Evolutionary conservation across 2,888 invertebrate genomes (phyloP).

Genomic region (Drosophila kambysellisi): DNA sequence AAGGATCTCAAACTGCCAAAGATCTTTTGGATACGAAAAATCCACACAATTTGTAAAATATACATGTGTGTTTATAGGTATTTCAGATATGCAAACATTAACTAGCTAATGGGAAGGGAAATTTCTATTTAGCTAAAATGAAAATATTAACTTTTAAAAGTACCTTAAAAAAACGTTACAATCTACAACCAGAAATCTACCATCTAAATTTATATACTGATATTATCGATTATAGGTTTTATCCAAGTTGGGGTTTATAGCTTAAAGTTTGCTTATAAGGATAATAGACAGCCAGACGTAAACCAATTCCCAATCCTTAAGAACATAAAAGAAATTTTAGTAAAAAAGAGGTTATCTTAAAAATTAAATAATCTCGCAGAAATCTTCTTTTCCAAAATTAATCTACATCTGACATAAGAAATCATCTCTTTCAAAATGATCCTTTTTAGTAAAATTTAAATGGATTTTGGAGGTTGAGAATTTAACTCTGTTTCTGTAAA

Average conservation of each 20-base stretch:
- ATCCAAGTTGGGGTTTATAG: background rate
- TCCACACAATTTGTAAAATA: slow-evolving; percentile 21
- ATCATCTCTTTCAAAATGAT: background rate
- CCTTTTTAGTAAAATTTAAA: too few relatives aligned
- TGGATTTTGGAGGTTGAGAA: background rate
- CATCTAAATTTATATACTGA: background rate
- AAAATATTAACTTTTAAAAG: background rate
- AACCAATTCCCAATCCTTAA: background rate
- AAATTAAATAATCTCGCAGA: background rate
- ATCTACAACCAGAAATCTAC: background rate
- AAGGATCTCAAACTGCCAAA: slow-evolving; percentile 36
- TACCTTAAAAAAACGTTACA: background rate
- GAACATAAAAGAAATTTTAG: too few relatives aligned
- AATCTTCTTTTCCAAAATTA: background rate
- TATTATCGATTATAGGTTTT: background rate
- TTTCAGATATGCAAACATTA: background rate
- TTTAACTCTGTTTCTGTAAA: background rate
- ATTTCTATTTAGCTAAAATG: background rate
- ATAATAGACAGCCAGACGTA: background rate
- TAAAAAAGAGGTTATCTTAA: background rate
- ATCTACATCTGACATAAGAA: background rate
- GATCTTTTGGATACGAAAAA: slow-evolving; percentile 23
- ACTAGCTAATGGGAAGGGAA: background rate
- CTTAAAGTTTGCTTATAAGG: background rate
- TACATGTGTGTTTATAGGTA: background rate